phyloP scores from a whole-genome alignment of 2,113 vertebrate genomes.

The Colistium nudipinnis region DNA sequence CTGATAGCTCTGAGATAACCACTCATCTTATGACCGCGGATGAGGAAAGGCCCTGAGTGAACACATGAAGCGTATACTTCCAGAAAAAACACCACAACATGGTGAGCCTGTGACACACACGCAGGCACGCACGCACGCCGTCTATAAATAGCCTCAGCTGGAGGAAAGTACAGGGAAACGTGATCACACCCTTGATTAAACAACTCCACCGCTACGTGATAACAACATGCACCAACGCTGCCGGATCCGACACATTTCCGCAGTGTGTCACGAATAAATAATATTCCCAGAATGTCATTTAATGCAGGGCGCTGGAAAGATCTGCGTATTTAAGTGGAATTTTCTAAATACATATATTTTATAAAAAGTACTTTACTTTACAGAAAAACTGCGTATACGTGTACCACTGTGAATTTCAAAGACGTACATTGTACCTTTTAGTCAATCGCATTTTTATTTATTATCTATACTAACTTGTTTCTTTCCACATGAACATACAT shows the following conservation, averaged over 20 bases:
- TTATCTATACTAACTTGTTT: too few species aligned
- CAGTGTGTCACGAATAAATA: not conserved
- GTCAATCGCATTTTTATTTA: too few species aligned
- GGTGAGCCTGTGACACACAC: slow-evolving; percentile 24
- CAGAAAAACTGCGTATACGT: too few species aligned
- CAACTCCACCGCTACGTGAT: not conserved
- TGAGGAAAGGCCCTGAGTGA: slow-evolving; percentile 7
- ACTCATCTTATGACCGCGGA: not conserved
- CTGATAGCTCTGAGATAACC: slow-evolving; percentile 20
- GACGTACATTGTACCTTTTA: too few species aligned
- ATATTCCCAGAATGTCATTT: too few species aligned
- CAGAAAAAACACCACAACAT: slow-evolving; percentile 34
- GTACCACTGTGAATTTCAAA: too few species aligned
- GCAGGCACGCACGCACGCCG: too few species aligned
- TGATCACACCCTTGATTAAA: slow-evolving; percentile 17
- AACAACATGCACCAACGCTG: slow-evolving; percentile 20
- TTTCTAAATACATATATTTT: too few species aligned
- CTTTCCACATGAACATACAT: too few species aligned
- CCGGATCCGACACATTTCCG: slow-evolving; percentile 1
- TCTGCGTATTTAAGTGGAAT: too few species aligned
- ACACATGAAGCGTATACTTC: slow-evolving; percentile 18
- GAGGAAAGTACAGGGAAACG: slow-evolving; percentile 30
- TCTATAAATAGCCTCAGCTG: slow-evolving; percentile 52
- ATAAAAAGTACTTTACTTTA: too few species aligned
- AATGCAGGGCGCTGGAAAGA: too few species aligned